Evolutionary conservation across 1,140 invertebrate genomes (phyloP).

Genomic region (Octopus sinensis): DNA sequence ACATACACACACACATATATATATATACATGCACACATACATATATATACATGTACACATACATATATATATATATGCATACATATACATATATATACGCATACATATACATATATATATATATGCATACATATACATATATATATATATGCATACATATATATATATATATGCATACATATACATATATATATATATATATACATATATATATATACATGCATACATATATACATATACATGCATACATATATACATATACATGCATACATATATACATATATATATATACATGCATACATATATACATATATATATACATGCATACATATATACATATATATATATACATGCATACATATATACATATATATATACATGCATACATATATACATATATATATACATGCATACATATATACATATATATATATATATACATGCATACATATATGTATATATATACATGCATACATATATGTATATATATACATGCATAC

Average conservation of each 20-base stretch:
- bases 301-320: conserved; percentile 5
- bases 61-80: background rate
- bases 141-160: background rate
- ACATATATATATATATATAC: conserved; percentile 11
- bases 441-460: conserved; percentile 14
- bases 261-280: conserved; percentile 10
- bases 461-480: conserved; percentile 15
- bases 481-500: background rate
- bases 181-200: background rate
- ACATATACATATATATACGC: background rate
- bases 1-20: conserved; percentile 7
- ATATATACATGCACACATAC: background rate
- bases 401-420: conserved; percentile 11
- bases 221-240: background rate
- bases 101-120: background rate
- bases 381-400: background rate
- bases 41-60: background rate
- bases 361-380: background rate
- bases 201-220: background rate
- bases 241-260: background rate
- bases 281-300: background rate
- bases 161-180: background rate
- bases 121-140: background rate
- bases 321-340: conserved; percentile 1
- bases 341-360: background rate